Evolutionary conservation across 2,113 vertebrate species (phyloP).

Genomic region (Pampusana beccarii): DNA sequence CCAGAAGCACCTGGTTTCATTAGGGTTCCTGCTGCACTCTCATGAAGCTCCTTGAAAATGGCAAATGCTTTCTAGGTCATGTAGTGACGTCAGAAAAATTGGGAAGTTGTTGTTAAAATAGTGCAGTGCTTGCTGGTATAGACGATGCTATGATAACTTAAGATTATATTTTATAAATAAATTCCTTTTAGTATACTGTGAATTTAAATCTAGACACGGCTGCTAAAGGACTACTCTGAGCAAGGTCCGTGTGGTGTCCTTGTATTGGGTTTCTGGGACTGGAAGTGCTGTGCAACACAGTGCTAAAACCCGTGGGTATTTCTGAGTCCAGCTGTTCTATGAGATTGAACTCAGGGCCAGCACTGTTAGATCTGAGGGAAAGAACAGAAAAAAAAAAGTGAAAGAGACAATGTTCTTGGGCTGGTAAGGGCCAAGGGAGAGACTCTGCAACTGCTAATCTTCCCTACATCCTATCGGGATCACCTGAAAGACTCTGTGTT

Average conservation of each 20-base stretch:
- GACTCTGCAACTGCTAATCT: background rate
- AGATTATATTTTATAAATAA: background rate
- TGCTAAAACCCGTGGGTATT: background rate
- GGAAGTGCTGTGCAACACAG: background rate
- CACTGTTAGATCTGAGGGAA: background rate
- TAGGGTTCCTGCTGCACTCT: background rate
- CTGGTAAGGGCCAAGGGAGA: background rate
- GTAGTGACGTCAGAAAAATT: background rate
- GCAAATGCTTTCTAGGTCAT: fast-evolving
- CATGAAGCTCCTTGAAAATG: background rate
- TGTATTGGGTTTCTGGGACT: background rate
- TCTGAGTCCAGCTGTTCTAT: background rate
- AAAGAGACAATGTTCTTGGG: background rate
- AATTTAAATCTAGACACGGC: background rate
- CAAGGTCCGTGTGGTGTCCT: background rate
- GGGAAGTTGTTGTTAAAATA: background rate
- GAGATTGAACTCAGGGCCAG: background rate
- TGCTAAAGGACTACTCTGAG: background rate
- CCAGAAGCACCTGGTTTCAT: too few species aligned
- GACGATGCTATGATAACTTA: background rate
- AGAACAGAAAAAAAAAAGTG: background rate
- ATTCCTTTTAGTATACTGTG: background rate
- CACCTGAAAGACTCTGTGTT: background rate
- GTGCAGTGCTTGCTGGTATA: background rate
- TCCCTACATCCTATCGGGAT: background rate